A percentile compares a stretch with the other conserved stretches of the same genome.
Conservation (phyloP, 2,888 invertebrate species). For the Mellilla xanthometata region DNA sequence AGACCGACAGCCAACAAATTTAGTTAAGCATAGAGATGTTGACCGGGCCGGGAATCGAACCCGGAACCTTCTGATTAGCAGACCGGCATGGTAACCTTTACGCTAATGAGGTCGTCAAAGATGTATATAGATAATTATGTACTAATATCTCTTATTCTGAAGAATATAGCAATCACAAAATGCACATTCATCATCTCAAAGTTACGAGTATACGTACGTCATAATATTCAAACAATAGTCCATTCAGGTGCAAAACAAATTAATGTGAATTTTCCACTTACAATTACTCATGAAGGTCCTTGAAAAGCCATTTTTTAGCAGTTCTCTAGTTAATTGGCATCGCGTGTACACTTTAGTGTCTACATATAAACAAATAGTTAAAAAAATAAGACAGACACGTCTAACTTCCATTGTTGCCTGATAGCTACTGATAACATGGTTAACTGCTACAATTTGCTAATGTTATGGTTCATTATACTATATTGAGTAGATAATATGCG, state of each 20-base stretch:
- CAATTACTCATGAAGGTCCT: slow-evolving; percentile 88
- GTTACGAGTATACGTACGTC: not conserved
- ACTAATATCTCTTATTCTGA: too few relatives aligned
- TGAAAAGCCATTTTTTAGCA: slow-evolving; percentile 84
- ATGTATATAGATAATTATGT: too few relatives aligned
- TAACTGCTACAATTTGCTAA: slow-evolving; percentile 25
- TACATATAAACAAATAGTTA: slow-evolving; percentile 44
- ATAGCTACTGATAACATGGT: slow-evolving; percentile 47
- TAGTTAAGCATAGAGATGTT: too few relatives aligned
- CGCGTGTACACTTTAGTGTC: slow-evolving; percentile 83
- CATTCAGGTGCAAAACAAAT: slow-evolving; percentile 7
- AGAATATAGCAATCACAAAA: too few relatives aligned
- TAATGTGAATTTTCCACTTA: slow-evolving; percentile 64
- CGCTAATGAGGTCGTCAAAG: too few relatives aligned
- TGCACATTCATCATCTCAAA: not conserved
- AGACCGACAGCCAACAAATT: too few relatives aligned
- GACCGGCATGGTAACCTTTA: too few relatives aligned
- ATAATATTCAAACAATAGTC: slow-evolving; percentile 6
- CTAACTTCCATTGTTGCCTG: slow-evolving; percentile 49
- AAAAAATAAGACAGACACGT: slow-evolving; percentile 49
- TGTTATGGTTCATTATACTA: slow-evolving; percentile 26
- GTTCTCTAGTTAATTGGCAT: slow-evolving; percentile 87
- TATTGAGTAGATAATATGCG: slow-evolving; percentile 36
- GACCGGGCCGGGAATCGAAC: too few relatives aligned
- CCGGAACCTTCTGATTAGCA: too few relatives aligned